phyloP scores from a whole-genome alignment of 64 coral and sea anemone genomes.

The Montipora capricornis region DNA sequence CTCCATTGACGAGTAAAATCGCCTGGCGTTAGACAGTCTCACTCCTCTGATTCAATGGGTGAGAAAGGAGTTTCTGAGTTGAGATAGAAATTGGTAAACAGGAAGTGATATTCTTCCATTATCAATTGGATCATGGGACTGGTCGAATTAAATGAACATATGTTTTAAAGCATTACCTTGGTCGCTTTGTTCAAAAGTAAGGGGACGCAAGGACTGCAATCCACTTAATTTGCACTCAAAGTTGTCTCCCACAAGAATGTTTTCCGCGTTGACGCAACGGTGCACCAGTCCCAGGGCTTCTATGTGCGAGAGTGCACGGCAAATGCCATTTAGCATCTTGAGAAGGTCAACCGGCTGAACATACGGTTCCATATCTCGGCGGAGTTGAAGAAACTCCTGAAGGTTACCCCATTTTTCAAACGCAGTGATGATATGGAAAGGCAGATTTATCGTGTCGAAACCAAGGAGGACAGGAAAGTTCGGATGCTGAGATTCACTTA shows the following conservation, averaged over 20 bases:
- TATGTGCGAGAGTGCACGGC: slow-evolving; percentile 43
- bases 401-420: slow-evolving; percentile 31
- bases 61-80: too few relatives aligned
- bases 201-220: slow-evolving; percentile 11
- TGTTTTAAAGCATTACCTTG: not conserved
- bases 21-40: too few relatives aligned
- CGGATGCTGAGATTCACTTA: slow-evolving; percentile 23
- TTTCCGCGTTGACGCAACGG: slow-evolving; percentile 67
- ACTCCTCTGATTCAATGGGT: too few relatives aligned
- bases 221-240: slow-evolving; percentile 54
- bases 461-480: slow-evolving; percentile 44
- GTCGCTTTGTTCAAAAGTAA: not conserved
- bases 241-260: slow-evolving; percentile 45
- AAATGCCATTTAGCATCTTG: slow-evolving; percentile 36
- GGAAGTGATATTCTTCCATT: too few relatives aligned
- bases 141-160: too few relatives aligned
- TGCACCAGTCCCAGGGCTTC: slow-evolving; percentile 46
- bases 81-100: too few relatives aligned
- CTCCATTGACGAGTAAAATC: too few relatives aligned
- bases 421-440: slow-evolving; percentile 54
- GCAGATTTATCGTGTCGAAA: slow-evolving; percentile 22
- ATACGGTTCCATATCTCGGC: not conserved
- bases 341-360: slow-evolving; percentile 4
- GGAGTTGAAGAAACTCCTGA: slow-evolving; percentile 34
- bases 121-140: too few relatives aligned